A percentile compares a stretch with the other conserved stretches of the same genome.
Conservation (phyloP, 2,113 vertebrate genomes). For the Mastomys coucha region DNA sequence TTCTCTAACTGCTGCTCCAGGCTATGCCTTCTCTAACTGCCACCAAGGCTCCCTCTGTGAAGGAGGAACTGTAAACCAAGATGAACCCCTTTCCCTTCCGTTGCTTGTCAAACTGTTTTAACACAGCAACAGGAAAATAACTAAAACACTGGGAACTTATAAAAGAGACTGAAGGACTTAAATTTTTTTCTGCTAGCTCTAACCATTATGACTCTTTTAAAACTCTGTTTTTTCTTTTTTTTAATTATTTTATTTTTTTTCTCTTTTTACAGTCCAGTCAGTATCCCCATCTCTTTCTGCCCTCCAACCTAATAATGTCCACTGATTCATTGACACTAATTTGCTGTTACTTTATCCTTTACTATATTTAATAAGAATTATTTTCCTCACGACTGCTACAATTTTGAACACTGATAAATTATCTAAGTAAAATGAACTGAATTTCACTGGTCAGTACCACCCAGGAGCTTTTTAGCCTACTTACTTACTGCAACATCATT, state of each 20-base stretch:
- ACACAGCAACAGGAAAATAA: neutral
- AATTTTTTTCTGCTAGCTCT: neutral
- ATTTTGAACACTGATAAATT: slow-evolving; percentile 1
- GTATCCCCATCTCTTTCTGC: no score
- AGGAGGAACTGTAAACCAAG: neutral
- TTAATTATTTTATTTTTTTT: no score
- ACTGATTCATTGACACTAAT: neutral
- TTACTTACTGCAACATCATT: neutral
- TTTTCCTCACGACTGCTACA: neutral
- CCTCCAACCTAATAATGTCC: neutral
- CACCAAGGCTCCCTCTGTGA: no score
- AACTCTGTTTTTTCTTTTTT: neutral
- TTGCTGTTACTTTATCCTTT: neutral
- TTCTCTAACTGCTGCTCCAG: no score
- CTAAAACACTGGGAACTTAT: no score
- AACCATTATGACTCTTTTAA: neutral
- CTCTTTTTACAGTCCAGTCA: no score
- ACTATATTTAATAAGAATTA: neutral
- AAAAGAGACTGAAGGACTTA: neutral
- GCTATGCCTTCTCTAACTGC: no score
- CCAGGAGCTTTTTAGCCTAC: neutral
- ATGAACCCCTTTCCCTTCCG: neutral
- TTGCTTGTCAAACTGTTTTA: neutral
- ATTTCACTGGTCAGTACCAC: neutral
- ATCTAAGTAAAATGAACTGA: neutral